These are phyloP conservation scores for Polyommatus iphigenia DNA, from an alignment of 2,888 invertebrate species.

Conservation along the genomic window DNA sequence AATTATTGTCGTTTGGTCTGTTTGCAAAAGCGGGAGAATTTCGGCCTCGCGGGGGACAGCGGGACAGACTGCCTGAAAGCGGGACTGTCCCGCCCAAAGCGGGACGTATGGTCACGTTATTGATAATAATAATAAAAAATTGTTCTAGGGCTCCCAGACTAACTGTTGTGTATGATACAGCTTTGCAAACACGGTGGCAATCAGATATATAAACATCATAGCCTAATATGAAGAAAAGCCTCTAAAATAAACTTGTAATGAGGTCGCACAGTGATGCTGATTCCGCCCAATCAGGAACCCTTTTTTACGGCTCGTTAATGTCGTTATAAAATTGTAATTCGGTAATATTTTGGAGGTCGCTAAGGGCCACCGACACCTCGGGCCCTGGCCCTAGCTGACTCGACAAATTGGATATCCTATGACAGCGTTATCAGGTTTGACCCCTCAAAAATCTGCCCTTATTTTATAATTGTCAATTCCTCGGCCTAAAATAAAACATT, in stretches of 20 bases:
- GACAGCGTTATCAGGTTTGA: conserved; percentile 28
- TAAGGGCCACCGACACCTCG: conserved; percentile 5
- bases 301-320: neutral
- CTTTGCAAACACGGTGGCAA: too few relatives aligned
- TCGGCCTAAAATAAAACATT: conserved; percentile 11
- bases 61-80: too few relatives aligned
- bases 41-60: too few relatives aligned
- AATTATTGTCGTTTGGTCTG: too few relatives aligned
- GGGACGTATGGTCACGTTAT: too few relatives aligned
- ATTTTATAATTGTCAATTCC: neutral
- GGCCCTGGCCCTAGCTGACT: neutral
- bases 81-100: too few relatives aligned
- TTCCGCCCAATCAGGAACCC: neutral
- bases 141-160: too few relatives aligned
- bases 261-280: neutral
- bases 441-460: conserved; percentile 16
- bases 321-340: conserved; percentile 25
- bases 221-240: too few relatives aligned
- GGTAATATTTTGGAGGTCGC: conserved; percentile 13
- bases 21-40: too few relatives aligned
- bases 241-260: neutral
- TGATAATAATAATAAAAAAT: too few relatives aligned
- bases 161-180: too few relatives aligned
- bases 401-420: conserved; percentile 27
- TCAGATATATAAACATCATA: too few relatives aligned